phyloP scores from a whole-genome alignment of 2,797 vertebrate species.

The Pipistrellus pipistrellus region DNA sequence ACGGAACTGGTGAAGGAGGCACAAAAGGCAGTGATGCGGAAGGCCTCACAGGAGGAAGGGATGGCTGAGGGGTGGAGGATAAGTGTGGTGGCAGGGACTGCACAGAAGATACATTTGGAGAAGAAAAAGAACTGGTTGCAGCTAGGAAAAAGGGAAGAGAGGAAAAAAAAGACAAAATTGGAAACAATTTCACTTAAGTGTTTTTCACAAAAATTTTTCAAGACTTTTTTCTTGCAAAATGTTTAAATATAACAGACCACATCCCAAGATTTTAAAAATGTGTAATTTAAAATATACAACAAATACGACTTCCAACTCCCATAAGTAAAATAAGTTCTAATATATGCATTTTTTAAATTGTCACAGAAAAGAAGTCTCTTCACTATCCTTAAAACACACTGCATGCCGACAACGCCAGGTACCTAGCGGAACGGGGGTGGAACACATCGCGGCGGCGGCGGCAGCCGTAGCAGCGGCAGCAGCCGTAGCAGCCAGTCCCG shows the following conservation, averaged over 20 bases:
- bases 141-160: slow-evolving; percentile 85
- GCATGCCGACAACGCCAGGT: slow-evolving; percentile 12
- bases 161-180: not conserved
- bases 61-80: slow-evolving; percentile 82
- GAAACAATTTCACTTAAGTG: not conserved
- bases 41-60: slow-evolving; percentile 79
- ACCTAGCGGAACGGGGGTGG: slow-evolving; percentile 88
- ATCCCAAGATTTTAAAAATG: not conserved
- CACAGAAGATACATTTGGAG: slow-evolving; percentile 80
- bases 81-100: slow-evolving; percentile 81
- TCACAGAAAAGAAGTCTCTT: slow-evolving; percentile 13
- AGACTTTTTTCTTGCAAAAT: not conserved
- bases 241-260: slow-evolving; percentile 9
- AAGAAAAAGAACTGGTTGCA: slow-evolving; percentile 84
- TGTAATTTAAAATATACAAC: not conserved
- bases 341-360: not conserved
- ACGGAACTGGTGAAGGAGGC: slow-evolving; percentile 55
- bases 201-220: too few relatives aligned
- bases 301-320: not conserved
- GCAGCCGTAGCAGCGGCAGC: not conserved
- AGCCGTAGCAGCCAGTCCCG: slow-evolving; percentile 19
- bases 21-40: slow-evolving; percentile 82
- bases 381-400: not conserved
- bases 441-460: slow-evolving; percentile 9
- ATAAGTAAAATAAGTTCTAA: not conserved